Base-by-base conservation (phyloP, 2,888 invertebrate genomes). In the Ochlodes sylvanus region DNA sequence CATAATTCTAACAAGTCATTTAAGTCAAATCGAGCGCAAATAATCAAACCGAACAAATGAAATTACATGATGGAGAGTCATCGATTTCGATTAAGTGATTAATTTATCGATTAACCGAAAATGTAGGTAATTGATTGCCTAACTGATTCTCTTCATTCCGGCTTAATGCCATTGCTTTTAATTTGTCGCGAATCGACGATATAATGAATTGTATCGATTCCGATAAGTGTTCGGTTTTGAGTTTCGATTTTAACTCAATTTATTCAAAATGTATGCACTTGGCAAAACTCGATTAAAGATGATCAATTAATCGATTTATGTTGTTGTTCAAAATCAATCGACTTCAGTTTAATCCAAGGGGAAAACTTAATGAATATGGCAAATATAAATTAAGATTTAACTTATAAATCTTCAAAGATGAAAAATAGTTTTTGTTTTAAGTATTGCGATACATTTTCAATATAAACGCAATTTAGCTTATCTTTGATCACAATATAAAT, bases 81-180 rank as follows among this genome's bases (percentile, higher is more conserved):
- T 57, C 50, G 57, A 27, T 60, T 65, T 52, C 58, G 58, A 65
- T 58, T 58, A 65, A 58, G 50, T 44, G 69, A 72, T 70, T 69
- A 70, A 71, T 67, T 70, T 70, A 72, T 75, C 71, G 70, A 74
- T 73, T 73, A 66, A 57, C 69, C 56, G 66, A 70, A 73, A 74
- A 70, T 68, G 42, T 72, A n/a, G n/a, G n/a, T n/a, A 72, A 77
- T 74, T 72, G 70, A 76, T 76, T 75, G 67, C 72, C 70, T 69
- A 70, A 61, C 68, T 66, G 71, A 74, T 77, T 75, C 70, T 71
- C 71, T 71, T 66, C 71, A 70, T 69, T 73, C 70, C 71, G 70
- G 70, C 58, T 68, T 70, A 71, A 61, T 62, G 60, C 38, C 50
- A 47, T 64, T 0, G 15, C 41, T 65, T 50, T 38, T 56, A 19